Evolutionary conservation across 2,888 invertebrate genomes (phyloP).

Genomic region (Pseudeuparius sepicola): DNA sequence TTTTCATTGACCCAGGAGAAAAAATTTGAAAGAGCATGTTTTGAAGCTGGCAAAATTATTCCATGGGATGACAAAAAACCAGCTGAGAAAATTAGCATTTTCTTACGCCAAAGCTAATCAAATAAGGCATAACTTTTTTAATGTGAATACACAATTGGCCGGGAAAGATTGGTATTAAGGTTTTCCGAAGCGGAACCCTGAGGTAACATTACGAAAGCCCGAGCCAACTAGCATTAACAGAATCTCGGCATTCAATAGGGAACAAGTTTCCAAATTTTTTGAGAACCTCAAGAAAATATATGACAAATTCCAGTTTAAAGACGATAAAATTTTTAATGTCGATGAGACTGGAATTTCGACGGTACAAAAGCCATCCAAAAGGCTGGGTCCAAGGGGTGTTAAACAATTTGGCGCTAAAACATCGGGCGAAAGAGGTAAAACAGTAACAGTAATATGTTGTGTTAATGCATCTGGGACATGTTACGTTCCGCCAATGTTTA

Average conservation of each 20-base stretch:
- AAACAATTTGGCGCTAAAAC: constrained; percentile 9
- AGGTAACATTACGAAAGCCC: constrained; percentile 1
- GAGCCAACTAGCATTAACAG: constrained; percentile 3
- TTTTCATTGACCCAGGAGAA: constrained; percentile 18
- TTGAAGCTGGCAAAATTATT: constrained; percentile 16
- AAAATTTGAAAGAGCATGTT: constrained; percentile 15
- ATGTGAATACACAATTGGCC: too few species aligned
- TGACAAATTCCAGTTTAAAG: too few species aligned
- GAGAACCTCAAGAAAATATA: too few species aligned
- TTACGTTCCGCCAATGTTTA: constrained; percentile 11
- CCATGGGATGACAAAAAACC: constrained; percentile 13
- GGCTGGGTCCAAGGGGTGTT: too few species aligned
- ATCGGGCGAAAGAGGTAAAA: too few species aligned
- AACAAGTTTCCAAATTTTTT: too few species aligned
- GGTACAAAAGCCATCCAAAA: too few species aligned
- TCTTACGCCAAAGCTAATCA: constrained; percentile 6
- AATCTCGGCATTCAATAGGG: constrained; percentile 4
- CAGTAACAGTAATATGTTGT: too few species aligned
- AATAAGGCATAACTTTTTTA: constrained; percentile 2
- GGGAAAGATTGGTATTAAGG: constrained; percentile 5
- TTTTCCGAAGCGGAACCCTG: constrained; percentile 1
- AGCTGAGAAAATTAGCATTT: constrained; percentile 7
- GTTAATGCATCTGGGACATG: too few species aligned
- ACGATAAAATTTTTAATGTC: too few species aligned
- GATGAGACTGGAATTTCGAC: too few species aligned